These are phyloP conservation scores for Eupithecia insigniata DNA, from an alignment of 2,888 invertebrate species.

Conservation along the genomic window DNA sequence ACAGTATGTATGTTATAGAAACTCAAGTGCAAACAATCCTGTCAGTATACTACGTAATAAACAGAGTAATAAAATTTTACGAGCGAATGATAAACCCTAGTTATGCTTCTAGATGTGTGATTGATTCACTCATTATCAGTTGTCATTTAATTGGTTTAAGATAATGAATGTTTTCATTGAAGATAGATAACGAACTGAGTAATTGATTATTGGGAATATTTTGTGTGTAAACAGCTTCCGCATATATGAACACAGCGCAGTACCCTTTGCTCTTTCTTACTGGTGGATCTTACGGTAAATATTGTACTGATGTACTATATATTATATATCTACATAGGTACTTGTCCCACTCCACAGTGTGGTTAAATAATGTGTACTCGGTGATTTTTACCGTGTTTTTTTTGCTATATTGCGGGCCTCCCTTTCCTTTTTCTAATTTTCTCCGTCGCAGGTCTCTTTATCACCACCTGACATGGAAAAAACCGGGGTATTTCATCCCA, in stretches of 20 bases:
- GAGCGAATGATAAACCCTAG: slow-evolving; percentile 46
- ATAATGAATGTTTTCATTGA: slow-evolving; percentile 25
- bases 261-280: not conserved
- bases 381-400: not conserved
- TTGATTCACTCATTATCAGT: slow-evolving; percentile 31
- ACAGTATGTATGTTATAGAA: not conserved
- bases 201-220: slow-evolving; percentile 8
- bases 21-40: slow-evolving; percentile 14
- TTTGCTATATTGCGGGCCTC: not conserved
- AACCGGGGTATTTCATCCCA: not conserved
- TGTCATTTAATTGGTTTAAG: slow-evolving; percentile 27
- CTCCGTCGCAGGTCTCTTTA: not conserved
- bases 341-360: not conserved
- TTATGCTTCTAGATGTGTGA: slow-evolving; percentile 37
- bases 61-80: slow-evolving; percentile 50
- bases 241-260: not conserved
- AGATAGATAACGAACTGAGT: slow-evolving; percentile 9
- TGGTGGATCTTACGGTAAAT: not conserved
- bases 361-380: not conserved
- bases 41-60: slow-evolving; percentile 31
- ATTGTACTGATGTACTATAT: too few species aligned
- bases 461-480: not conserved
- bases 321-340: too few species aligned
- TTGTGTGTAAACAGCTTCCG: not conserved
- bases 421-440: not conserved